Conservation (phyloP, 2,113 vertebrate genomes). For the Podiceps cristatus region DNA sequence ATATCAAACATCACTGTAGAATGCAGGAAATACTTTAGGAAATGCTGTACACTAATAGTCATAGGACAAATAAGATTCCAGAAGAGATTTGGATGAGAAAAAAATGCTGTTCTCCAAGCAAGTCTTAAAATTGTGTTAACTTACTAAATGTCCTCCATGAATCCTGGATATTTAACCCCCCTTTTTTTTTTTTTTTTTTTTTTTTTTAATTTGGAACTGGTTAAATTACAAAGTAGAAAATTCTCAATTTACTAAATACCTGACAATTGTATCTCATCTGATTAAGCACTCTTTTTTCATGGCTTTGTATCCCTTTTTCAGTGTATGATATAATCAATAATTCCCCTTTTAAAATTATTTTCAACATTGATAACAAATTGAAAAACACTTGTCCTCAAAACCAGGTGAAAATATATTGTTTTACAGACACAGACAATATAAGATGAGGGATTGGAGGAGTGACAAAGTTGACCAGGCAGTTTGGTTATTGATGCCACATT, state of each 20-base stretch:
- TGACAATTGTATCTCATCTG: neutral
- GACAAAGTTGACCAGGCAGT: neutral
- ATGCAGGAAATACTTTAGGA: neutral
- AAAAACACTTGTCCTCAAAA: neutral
- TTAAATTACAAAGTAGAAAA: neutral
- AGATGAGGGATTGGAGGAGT: neutral
- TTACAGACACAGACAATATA: neutral
- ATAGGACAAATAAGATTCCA: neutral
- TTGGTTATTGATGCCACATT: neutral
- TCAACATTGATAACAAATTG: neutral
- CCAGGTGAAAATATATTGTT: neutral
- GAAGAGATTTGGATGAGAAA: neutral
- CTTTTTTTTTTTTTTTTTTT: neutral
- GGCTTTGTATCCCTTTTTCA: neutral
- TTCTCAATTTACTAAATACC: neutral
- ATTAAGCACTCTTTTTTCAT: neutral
- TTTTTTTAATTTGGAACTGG: neutral
- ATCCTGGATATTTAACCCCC: neutral
- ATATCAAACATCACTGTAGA: neutral
- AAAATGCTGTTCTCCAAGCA: neutral
- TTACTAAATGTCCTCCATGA: neutral
- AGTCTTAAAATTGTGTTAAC: neutral
- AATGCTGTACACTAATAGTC: neutral
- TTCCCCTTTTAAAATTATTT: neutral
- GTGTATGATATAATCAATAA: neutral